phyloP scores from a whole-genome alignment of 2,797 vertebrate genomes.

The Limnodromus scolopaceus region DNA sequence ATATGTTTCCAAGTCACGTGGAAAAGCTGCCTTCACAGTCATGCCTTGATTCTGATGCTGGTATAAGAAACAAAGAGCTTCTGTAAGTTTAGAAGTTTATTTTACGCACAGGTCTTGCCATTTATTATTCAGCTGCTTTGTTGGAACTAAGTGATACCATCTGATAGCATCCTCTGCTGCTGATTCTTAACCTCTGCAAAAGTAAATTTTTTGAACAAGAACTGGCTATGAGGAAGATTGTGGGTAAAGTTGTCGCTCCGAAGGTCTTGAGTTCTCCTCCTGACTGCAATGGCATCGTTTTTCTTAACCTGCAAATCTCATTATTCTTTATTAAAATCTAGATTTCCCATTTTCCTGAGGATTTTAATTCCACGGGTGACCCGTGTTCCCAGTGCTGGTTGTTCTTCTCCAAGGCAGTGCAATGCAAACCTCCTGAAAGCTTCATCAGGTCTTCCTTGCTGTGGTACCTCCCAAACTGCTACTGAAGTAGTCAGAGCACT shows the following conservation, averaged over 20 bases:
- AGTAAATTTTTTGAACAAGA: not conserved
- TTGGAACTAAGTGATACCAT: not conserved
- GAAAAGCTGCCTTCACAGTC: not conserved
- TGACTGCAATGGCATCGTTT: not conserved
- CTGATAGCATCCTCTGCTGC: not conserved
- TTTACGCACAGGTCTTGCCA: not conserved
- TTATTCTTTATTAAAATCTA: not conserved
- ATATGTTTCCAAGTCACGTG: accelerated
- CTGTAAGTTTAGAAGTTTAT: not conserved
- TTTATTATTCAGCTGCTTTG: not conserved
- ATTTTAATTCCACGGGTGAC: not conserved
- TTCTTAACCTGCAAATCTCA: not conserved
- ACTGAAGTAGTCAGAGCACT: not conserved
- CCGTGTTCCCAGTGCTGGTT: not conserved
- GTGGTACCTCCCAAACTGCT: not conserved
- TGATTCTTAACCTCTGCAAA: not conserved
- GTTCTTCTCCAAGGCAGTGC: not conserved
- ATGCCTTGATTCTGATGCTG: not conserved
- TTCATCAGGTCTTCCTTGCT: not conserved
- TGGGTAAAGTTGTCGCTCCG: not conserved
- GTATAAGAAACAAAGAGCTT: not conserved
- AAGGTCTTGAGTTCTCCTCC: not conserved
- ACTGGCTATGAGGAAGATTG: not conserved
- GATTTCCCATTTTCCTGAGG: not conserved
- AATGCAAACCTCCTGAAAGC: not conserved